These are phyloP conservation scores for Gavialis gangeticus DNA, from an alignment of 2,113 vertebrate genomes.

Conservation along the genomic window DNA sequence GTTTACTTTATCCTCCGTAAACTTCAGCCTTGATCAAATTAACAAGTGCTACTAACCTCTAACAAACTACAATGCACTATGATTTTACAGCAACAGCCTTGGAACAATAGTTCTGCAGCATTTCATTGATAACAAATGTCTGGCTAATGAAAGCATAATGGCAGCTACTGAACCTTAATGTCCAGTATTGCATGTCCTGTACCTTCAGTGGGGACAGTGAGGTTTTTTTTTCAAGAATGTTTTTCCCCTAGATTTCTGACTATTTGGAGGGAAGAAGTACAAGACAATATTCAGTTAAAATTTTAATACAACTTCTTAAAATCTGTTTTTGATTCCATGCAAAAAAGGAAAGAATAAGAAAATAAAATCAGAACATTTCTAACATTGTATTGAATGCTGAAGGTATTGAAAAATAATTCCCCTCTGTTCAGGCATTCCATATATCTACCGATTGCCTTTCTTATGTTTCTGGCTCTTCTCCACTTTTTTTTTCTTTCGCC, in stretches of 20 bases:
- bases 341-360: neutral
- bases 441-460: neutral
- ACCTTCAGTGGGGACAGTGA: neutral
- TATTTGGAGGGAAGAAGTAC: neutral
- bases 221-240: neutral
- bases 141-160: slow-evolving; percentile 62
- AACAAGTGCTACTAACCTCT: slow-evolving; percentile 90
- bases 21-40: slow-evolving; percentile 95
- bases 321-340: neutral
- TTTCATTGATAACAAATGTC: slow-evolving; percentile 80
- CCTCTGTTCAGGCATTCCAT: rapidly evolving
- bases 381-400: neutral
- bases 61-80: slow-evolving; percentile 83
- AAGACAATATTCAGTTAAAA: neutral
- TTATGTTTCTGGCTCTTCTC: neutral
- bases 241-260: neutral
- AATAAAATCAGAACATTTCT: neutral
- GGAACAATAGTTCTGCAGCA: slow-evolving; percentile 80
- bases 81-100: slow-evolving; percentile 88
- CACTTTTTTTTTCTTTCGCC: neutral
- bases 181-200: neutral
- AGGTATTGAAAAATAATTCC: neutral
- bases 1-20: slow-evolving; percentile 97
- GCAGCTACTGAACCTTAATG: slow-evolving; percentile 59
- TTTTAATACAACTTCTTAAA: neutral